Evolutionary conservation across 2,113 vertebrate genomes (phyloP), one percentile per base, ranked within the genome.

Genomic region (Zosterops borbonicus): DNA sequence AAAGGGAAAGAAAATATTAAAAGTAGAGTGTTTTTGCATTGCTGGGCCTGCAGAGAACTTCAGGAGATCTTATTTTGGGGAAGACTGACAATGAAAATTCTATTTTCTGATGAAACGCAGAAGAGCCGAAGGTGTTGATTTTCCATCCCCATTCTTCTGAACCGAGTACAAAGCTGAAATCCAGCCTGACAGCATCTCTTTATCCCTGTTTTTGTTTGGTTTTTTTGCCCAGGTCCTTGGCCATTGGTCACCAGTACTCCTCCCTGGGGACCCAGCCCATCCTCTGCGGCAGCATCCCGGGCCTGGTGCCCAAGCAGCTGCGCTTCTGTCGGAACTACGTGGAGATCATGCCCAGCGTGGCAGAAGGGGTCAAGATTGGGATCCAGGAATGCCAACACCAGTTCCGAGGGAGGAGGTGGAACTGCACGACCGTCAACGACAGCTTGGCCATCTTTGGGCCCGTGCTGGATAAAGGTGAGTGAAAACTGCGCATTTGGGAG

Each of bases 341-440:
- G 97, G 99, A 99, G 95, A 99, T 99, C 97, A 99, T 99, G 99
- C 99, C 99, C 95, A 99, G 99, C 0, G 99, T 99, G 87, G 99
- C 99, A 0, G 99, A 99, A 84, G 99, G 99, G 0, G 98, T 99
- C 33, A 99, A 99, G 97, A 98, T 99, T 9, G 99, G 99, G 74
- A 99, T 99, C 91, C 99, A 99, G 89, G 99, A 99, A 87, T 99
- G 99, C 87, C 99, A 99, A 70, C 99, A 99, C 95, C 99, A 99
- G 69, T 99, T 99, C 95, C 98, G 99, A 1, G 99, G 99, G 11
- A 98, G 99, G 20, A 98, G 99, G 76, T 99, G 99, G 99, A 99
- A 99, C 95, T 99, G 99, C 97, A 99, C 99, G 2, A 99, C 99
- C 0, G 95, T 99, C 95, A 99, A 98, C 2, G 98, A 99, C 97